phyloP scores from a whole-genome alignment of 2,797 vertebrate genomes.

The Martes flavigula region DNA sequence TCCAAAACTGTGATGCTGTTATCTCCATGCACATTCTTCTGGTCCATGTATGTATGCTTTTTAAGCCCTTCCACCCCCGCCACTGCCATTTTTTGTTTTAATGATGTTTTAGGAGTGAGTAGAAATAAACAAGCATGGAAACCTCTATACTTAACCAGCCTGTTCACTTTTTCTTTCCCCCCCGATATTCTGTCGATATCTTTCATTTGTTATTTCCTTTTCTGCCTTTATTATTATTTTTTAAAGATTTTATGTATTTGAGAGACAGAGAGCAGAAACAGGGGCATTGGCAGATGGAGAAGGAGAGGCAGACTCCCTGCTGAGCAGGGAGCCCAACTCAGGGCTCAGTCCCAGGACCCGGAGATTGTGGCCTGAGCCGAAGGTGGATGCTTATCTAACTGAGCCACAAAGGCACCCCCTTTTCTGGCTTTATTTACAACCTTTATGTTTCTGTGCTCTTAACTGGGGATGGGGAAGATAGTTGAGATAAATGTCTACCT shows the following conservation, averaged over 20 bases:
- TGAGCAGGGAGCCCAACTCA: no score
- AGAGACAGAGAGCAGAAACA: no score
- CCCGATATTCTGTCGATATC: not conserved
- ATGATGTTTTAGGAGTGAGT: not conserved
- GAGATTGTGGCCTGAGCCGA: not conserved
- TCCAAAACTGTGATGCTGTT: not conserved
- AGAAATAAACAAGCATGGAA: not conserved
- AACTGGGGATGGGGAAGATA: not conserved
- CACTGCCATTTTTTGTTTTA: not conserved
- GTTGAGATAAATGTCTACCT: not conserved
- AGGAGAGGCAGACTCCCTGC: no score
- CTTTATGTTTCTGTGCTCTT: not conserved
- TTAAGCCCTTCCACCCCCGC: not conserved
- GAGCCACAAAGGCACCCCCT: not conserved
- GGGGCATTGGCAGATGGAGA: no score
- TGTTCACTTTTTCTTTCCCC: not conserved
- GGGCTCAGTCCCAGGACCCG: no score
- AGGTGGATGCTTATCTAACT: not conserved
- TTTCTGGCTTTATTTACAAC: not conserved
- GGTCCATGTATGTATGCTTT: not conserved
- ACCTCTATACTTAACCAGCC: not conserved
- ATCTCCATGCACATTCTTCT: not conserved
- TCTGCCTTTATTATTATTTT: not conserved
- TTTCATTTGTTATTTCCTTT: slow-evolving; percentile 9
- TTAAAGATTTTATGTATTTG: no score